Evolutionary conservation across 2,888 invertebrate species (phyloP).

Genomic region (Metacarcinus magister): DNA sequence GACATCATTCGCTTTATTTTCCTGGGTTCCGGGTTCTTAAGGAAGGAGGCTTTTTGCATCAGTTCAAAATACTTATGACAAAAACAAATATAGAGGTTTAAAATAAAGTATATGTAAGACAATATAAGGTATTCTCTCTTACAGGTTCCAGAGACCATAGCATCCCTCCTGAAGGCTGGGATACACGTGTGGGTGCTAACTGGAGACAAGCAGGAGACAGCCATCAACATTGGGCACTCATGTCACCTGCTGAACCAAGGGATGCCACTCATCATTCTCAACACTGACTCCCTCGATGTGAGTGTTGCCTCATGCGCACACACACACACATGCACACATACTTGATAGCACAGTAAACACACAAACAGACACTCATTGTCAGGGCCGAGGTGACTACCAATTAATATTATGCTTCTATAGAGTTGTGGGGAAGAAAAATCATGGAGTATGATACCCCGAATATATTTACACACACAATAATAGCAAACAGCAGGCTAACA

Average conservation of each 20-base stretch:
- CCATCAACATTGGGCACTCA: conserved; percentile 99
- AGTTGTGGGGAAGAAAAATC: too few species aligned
- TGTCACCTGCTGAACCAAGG: conserved; percentile 92
- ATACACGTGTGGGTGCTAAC: conserved; percentile 99
- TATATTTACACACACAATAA: too few species aligned
- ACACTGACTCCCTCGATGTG: conserved; percentile 96
- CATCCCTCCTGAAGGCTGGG: conserved; percentile 95
- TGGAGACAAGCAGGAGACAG: conserved; percentile 99
- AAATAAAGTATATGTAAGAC: neutral
- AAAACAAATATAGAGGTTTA: neutral
- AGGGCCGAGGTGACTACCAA: too few species aligned
- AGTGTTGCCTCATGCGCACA: conserved; percentile 85
- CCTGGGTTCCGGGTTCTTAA: neutral
- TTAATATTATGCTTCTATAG: too few species aligned
- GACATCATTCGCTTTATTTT: neutral
- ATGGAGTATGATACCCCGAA: too few species aligned
- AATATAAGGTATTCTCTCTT: neutral
- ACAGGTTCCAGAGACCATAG: conserved; percentile 97
- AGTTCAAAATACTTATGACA: neutral
- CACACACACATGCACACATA: too few species aligned
- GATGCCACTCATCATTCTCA: conserved; percentile 94
- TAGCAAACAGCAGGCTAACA: too few species aligned
- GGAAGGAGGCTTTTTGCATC: neutral
- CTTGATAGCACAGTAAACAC: too few species aligned
- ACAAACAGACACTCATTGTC: too few species aligned